These are phyloP conservation scores for Tipula helvola DNA, from an alignment of 2,888 invertebrate species.

Conservation along the genomic window DNA sequence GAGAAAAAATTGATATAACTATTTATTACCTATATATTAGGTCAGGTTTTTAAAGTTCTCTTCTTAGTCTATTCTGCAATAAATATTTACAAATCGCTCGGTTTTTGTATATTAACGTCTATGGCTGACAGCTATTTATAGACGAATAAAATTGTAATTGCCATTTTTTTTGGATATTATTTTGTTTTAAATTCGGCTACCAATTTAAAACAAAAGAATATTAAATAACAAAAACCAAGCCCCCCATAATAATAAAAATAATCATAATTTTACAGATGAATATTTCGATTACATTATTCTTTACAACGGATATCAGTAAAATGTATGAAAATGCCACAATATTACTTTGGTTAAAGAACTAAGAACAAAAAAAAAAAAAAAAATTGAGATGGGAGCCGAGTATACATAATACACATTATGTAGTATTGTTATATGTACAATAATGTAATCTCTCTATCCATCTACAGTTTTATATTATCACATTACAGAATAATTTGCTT, in stretches of 20 bases:
- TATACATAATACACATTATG: not conserved
- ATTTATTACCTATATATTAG: no score
- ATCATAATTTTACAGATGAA: not conserved
- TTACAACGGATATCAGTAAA: not conserved
- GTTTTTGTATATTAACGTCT: no score
- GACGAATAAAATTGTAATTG: no score
- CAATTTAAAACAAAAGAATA: not conserved
- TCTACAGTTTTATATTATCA: not conserved
- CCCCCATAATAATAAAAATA: not conserved
- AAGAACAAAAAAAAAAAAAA: no score
- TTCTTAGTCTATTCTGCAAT: no score
- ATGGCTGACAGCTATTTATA: no score
- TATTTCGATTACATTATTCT: not conserved
- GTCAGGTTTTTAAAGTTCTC: no score
- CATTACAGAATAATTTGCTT: not conserved
- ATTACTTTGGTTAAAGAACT: not conserved
- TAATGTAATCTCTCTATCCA: not conserved
- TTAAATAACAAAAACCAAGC: not conserved
- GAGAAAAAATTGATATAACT: no score
- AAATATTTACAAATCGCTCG: no score
- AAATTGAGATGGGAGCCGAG: not conserved
- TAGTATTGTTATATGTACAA: not conserved
- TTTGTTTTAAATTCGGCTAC: no score
- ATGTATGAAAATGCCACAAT: not conserved
- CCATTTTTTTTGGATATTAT: no score